Evolutionary conservation across 1,140 invertebrate species (phyloP).

Genomic region (Drosophila funebris): DNA sequence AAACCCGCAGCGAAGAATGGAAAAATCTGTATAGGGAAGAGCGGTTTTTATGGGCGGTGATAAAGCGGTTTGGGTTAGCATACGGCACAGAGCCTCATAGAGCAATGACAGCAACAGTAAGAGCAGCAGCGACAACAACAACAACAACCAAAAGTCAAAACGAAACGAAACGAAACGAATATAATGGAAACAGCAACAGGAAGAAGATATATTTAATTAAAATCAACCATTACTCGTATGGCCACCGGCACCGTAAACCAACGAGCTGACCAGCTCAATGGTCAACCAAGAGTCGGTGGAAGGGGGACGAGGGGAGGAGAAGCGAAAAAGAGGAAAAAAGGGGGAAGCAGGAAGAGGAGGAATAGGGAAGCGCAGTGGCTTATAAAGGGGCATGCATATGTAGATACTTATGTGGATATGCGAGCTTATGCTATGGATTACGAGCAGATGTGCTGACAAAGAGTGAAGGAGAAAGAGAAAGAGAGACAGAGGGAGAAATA

Average conservation of each 20-base stretch:
- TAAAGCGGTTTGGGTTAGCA: constrained; percentile 21
- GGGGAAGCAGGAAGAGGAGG: background rate
- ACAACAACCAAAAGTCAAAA: background rate
- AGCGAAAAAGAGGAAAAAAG: background rate
- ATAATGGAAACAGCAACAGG: constrained; percentile 72
- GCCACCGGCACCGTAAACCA: constrained; percentile 66
- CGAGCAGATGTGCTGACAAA: background rate
- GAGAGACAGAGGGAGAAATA: background rate
- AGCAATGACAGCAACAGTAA: constrained; percentile 12
- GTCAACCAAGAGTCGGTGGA: background rate
- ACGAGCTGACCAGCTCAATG: constrained; percentile 32
- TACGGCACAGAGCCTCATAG: constrained; percentile 16
- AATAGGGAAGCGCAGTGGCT: constrained; percentile 2
- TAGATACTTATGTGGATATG: background rate
- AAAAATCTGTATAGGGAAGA: constrained; percentile 1
- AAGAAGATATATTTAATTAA: constrained; percentile 82
- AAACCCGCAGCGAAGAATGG: background rate
- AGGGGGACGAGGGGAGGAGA: background rate
- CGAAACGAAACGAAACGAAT: constrained; percentile 34
- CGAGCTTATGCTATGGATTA: background rate
- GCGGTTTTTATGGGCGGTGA: background rate
- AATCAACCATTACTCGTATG: constrained; percentile 73
- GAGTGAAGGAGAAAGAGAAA: background rate
- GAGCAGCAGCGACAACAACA: constrained; percentile 1
- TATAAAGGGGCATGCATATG: constrained; percentile 4